Evolutionary conservation across 1,140 invertebrate genomes (phyloP).

Genomic region (Bilobella aurantiaca): DNA sequence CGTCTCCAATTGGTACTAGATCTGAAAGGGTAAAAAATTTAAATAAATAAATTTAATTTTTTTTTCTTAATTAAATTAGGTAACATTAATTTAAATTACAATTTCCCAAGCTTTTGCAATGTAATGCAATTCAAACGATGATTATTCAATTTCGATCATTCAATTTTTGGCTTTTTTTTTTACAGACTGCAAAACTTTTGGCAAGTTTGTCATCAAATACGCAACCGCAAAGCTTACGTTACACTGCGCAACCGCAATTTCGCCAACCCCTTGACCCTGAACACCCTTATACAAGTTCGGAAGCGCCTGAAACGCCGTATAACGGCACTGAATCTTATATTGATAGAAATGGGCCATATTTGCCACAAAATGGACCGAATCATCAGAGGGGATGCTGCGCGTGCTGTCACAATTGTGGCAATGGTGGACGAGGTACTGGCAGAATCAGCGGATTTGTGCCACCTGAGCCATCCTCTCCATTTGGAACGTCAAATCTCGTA

Average conservation of each 20-base stretch:
- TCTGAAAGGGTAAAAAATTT: conserved; percentile 2
- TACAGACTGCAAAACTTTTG: neutral
- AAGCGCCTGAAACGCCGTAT: neutral
- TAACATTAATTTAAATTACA: no score
- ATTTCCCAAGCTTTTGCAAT: neutral
- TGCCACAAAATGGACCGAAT: neutral
- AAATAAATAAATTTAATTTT: neutral
- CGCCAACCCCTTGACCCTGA: neutral
- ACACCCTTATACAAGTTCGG: neutral
- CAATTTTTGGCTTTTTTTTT: neutral
- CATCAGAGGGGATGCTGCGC: neutral
- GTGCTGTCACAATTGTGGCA: neutral
- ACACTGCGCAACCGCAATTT: neutral
- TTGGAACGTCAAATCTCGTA: neutral
- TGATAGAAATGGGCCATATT: neutral
- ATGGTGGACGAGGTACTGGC: neutral
- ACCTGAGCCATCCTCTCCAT: neutral
- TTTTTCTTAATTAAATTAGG: no score
- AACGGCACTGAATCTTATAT: neutral
- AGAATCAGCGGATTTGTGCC: neutral
- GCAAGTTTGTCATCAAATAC: neutral
- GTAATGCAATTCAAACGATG: neutral
- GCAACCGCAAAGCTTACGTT: neutral
- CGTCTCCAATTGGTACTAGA: neutral
- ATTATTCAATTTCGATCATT: no score